phyloP scores from a whole-genome alignment of 2,113 vertebrate genomes.

The Marmota monax region DNA sequence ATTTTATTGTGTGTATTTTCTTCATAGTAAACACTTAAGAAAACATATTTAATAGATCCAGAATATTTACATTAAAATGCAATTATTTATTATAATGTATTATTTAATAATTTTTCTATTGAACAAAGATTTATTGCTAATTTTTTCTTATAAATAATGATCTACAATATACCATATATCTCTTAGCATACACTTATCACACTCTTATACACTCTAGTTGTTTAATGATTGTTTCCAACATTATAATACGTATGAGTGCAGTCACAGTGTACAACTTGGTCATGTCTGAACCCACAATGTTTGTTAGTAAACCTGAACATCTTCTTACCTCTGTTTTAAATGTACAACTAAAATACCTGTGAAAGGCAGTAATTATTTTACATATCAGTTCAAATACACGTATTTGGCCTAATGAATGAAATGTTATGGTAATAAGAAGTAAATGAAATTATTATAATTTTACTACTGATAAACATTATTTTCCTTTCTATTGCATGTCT shows the following conservation, averaged over 20 bases:
- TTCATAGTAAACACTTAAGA: neutral
- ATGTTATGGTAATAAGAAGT: neutral
- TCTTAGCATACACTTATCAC: neutral
- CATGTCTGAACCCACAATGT: neutral
- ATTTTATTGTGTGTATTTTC: neutral
- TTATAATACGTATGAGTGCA: neutral
- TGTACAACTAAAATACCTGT: neutral
- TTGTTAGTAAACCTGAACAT: neutral
- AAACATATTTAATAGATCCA: neutral
- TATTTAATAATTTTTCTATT: neutral
- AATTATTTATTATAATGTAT: neutral
- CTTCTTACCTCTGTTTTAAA: neutral
- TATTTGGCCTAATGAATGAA: neutral
- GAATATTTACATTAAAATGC: neutral
- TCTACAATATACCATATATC: neutral
- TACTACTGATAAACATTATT: neutral
- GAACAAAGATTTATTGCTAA: neutral
- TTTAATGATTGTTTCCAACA: neutral
- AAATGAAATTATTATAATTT: neutral
- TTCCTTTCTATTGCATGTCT: neutral
- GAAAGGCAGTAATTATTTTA: neutral
- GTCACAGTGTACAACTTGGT: neutral
- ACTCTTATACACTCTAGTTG: neutral
- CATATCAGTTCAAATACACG: neutral
- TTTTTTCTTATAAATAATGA: constrained; percentile 15